Base-by-base conservation (phyloP, 2,797 vertebrate genomes). In the Danio choprae region DNA sequence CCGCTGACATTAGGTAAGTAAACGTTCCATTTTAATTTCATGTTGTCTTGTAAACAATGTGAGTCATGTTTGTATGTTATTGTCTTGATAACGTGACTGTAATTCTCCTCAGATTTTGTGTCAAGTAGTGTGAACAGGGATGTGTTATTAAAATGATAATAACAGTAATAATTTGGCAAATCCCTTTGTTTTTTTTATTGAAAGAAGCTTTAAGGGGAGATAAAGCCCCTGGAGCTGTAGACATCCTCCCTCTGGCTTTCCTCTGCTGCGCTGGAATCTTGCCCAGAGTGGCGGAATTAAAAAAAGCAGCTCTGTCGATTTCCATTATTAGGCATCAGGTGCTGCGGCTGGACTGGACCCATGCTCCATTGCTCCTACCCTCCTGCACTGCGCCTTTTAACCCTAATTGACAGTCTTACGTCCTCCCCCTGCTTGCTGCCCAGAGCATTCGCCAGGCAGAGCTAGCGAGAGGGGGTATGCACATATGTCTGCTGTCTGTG, bases 341-440 rank as follows among this genome's bases (percentile, higher is more conserved):
- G 76, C 60, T 58, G 29, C 5, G 73, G 58, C 40, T 56, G 22
- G 40, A 43, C 65, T 36, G 64, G 58, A 56, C 71, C 53, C 87
- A 86, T 84, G 84, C 89, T 87, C 62, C 36, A 83, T 83, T 88
- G 84, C 87, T 86, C 84, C 59, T 65, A 56, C 48, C 58, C 77
- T 80, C 86, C 82, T 82, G 83, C 89, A 85, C 82, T 83, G 64
- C 89, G 87, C 85, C 87, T 90, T 91, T 90, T 88, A 92, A 87
- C 88, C 88, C 87, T 92, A 93, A 92, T 89, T 92, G 90, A 89
- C 88, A 89, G 89, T 84, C 87, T 91, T 84, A 89, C 79, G 87
- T 88, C 89, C 82, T 87, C 78, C 82, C 82, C 84, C 68, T 84
- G 81, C 81, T 81, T 81, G 74, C 77, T 88, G 84, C 84, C 48